Evolutionary conservation across 92 coral and sea anemone species (phyloP).

Genomic region (Umimayanthus kanabou): DNA sequence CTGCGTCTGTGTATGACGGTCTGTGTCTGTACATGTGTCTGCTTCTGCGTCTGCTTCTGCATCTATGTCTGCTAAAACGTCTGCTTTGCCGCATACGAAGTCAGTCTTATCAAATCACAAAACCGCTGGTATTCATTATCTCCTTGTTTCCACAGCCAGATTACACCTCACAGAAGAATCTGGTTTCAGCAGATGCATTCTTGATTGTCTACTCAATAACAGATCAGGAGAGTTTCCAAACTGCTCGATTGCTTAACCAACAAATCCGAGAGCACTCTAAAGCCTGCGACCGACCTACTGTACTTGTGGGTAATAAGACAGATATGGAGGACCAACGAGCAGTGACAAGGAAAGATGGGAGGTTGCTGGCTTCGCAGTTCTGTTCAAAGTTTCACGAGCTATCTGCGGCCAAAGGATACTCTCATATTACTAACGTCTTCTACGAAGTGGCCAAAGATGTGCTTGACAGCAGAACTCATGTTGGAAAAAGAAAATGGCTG

Average conservation of each 20-base stretch:
- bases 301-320: slow-evolving; percentile 10
- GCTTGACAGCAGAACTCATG: neutral
- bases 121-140: neutral
- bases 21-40: neutral
- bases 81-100: no score
- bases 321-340: slow-evolving; percentile 21
- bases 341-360: slow-evolving; percentile 26
- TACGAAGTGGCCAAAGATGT: slow-evolving; percentile 11
- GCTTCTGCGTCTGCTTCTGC: neutral
- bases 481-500: slow-evolving; percentile 5
- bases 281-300: neutral
- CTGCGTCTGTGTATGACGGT: no score
- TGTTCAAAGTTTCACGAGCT: slow-evolving; percentile 21
- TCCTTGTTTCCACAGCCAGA: neutral
- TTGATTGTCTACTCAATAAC: slow-evolving; percentile 22
- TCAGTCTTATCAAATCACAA: neutral
- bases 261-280: slow-evolving; percentile 1
- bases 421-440: slow-evolving; percentile 15
- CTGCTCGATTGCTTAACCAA: slow-evolving; percentile 4
- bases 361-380: slow-evolving; percentile 19
- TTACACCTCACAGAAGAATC: neutral
- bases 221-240: slow-evolving; percentile 21
- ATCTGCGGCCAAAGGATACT: slow-evolving; percentile 17
- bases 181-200: slow-evolving; percentile 14
- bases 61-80: neutral